Evolutionary conservation across 2,888 invertebrate species (phyloP), one percentile per base, ranked within the genome.

Genomic region (Neoitamus cyanurus): DNA sequence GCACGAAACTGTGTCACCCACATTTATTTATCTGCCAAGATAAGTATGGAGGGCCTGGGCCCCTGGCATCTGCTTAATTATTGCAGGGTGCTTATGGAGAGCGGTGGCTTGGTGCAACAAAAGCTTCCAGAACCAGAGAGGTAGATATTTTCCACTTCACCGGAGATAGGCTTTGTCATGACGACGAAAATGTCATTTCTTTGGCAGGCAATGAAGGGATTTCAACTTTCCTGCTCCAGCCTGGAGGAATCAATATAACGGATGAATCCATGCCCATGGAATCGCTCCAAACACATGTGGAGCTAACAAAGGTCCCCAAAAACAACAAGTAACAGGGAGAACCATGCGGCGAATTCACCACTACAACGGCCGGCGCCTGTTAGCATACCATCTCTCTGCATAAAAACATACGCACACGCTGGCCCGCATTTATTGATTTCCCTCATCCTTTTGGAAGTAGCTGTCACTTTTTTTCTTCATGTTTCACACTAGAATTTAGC

Each of bases 341-440:
- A n/a, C 48, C 58, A 83, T 46, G 72, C 83, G 83, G 83, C 72
- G 83, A 83, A 37, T 72, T 72, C 83, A 83, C 83, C 9, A 83
- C 72, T 42, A 83, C 72, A 72, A 15, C 36, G 6, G 15, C 72
- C n/a, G n/a, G 70, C n/a, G 70, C 2, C 68, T 15, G 31, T 15
- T 11, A n/a, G 70, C 6, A 70, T 31, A 34, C 31, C 30, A 70
- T 20, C 20, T 30, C 31, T 31, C 13, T 36, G 82, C 37, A 82
- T 20, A 83, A 82, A 68, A 37, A 70, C 4, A 72, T 34, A 46
- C 78, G 73, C 84, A 78, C 84, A 77, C 11, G n/a, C 30, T 73
- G 25, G 82, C 77, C 72, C 77, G 72, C 84, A 80, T 84, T 84
- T 85, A 85, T 85, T 84, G 85, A 85, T 85, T 85, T 85, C 84